Evolutionary conservation across 2,888 invertebrate genomes (phyloP), one percentile per base, ranked within the genome.

Genomic region (Antheraea assamensis): DNA sequence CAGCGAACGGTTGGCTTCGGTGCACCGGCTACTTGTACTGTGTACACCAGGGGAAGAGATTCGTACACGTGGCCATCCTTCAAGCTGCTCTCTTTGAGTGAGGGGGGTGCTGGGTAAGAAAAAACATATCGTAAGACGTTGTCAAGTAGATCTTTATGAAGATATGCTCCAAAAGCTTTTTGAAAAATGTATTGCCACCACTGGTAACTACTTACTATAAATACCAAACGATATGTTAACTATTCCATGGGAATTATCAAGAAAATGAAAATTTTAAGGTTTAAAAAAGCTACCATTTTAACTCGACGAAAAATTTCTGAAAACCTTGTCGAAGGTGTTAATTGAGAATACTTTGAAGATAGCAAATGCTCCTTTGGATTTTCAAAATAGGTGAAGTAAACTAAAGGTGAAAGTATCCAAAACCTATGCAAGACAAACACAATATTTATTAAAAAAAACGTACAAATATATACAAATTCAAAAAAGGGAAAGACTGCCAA

Each of bases 1-100:
- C 98, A 98, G 83, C 96, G 96, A 4, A 97, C 97, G 68, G 95
- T 96, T 0, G 98, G 98, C 78, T 96, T 96, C 15, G 98, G 98
- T 76, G 96, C 95, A 27, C 97, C 98, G 68, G 95, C 95, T 0
- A 97, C 97, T 78, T 96, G 95, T 0, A 98, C 96, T 76, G 97
- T 97, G 91, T 97, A 98, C 77, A 96, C 96, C 70, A 97, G 96
- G 17, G 97, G 97, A 73, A 98, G 96, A 19, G 98, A 98, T 90
- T 98, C 98, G 89, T 95, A 97, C 52, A 96, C 96, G 76, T 96
- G 95, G 75, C 96, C 95, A 90, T 98, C 97, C 82, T 96, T 96
- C 91, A 98, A 95, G 81, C 96, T 96, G 79, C 96, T 96, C 80
- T 96, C 96, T 83, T 96, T 91, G 80, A 98, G 96, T 87, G 96